These are phyloP conservation scores for Phyllotreta cruciferae DNA, from an alignment of 2,888 invertebrate species.

Conservation along the genomic window DNA sequence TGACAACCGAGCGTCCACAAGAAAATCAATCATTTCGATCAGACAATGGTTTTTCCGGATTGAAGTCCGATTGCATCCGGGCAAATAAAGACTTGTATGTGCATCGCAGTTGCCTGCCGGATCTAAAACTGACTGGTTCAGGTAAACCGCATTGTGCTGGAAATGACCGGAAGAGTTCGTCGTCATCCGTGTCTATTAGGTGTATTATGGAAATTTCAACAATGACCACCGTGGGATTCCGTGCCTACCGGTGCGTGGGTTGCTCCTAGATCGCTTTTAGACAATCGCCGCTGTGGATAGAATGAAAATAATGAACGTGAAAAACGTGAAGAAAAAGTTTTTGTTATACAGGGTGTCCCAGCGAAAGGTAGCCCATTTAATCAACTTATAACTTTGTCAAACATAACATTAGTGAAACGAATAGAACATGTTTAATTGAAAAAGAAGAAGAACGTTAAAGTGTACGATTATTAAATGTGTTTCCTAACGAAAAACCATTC, in stretches of 20 bases:
- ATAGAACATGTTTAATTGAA: no score
- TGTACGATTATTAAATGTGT: no score
- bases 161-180: constrained; percentile 47
- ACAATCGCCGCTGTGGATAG: no score
- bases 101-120: constrained; percentile 33
- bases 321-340: no score
- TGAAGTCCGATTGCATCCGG: constrained; percentile 26
- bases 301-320: no score
- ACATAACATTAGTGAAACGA: no score
- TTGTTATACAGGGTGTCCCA: no score
- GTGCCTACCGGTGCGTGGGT: neutral
- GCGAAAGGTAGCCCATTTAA: no score
- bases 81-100: constrained; percentile 28
- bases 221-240: constrained; percentile 10
- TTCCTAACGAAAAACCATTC: no score
- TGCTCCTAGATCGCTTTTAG: neutral
- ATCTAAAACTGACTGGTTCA: constrained; percentile 42
- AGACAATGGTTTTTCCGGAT: constrained; percentile 26
- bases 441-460: no score
- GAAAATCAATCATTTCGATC: constrained; percentile 26
- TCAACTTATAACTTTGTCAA: no score
- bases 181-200: constrained; percentile 44
- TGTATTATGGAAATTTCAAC: constrained; percentile 44
- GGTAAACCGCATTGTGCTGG: constrained; percentile 46
- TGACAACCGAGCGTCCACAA: neutral